Conservation (phyloP, 1,140 invertebrate species). For the Propsilocerus akamusi region DNA sequence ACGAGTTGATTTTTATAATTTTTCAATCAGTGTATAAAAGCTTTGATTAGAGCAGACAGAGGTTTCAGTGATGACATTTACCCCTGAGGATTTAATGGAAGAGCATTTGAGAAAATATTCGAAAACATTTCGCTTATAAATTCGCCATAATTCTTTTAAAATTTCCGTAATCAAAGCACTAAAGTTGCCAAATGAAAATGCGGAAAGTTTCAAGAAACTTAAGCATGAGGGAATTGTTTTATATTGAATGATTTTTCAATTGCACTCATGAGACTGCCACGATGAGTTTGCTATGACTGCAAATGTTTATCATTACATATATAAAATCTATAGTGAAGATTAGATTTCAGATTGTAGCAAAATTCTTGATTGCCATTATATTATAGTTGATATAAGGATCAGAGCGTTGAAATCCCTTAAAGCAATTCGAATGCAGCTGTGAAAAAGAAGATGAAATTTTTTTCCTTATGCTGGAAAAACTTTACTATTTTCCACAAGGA, state of each 20-base stretch:
- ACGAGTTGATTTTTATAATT: too few relatives aligned
- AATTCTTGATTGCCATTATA: too few relatives aligned
- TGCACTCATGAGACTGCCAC: not conserved
- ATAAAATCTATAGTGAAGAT: not conserved
- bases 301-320: not conserved
- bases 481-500: not conserved
- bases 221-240: not conserved
- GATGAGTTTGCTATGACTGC: not conserved
- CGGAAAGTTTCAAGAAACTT: not conserved
- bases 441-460: not conserved
- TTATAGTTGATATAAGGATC: not conserved
- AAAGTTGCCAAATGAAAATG: too few relatives aligned
- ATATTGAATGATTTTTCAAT: not conserved
- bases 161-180: too few relatives aligned
- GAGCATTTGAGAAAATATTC: not conserved
- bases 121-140: not conserved
- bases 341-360: too few relatives aligned
- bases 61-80: not conserved
- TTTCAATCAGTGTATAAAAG: too few relatives aligned
- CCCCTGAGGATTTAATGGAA: not conserved
- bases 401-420: not conserved
- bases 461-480: not conserved
- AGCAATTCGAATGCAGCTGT: not conserved
- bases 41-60: too few relatives aligned
- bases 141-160: not conserved